A percentile compares a stretch with the other conserved stretches of the same genome.
Evolutionary conservation across 1,140 invertebrate genomes (phyloP).

Genomic region (Pentalonia nigronervosa): DNA sequence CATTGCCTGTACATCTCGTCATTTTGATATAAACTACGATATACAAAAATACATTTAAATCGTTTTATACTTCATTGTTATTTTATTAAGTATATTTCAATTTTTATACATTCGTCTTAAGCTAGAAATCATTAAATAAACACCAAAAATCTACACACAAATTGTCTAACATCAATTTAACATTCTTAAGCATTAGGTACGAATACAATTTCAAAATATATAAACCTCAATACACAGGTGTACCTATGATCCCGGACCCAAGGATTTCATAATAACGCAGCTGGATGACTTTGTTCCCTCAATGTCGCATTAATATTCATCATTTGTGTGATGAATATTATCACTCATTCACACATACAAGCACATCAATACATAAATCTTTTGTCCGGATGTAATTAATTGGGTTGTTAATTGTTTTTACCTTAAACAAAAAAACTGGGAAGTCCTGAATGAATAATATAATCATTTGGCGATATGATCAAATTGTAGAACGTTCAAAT

Average conservation of each 20-base stretch:
- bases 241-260: constrained; percentile 11
- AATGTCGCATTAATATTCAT: constrained; percentile 54
- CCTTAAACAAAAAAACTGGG: constrained; percentile 45
- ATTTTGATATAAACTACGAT: background rate
- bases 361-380: constrained; percentile 42
- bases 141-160: background rate
- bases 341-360: background rate
- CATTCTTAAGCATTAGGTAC: background rate
- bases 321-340: background rate
- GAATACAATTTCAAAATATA: background rate
- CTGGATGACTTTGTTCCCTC: constrained; percentile 42
- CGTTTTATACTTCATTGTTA: background rate
- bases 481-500: constrained; percentile 25
- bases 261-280: constrained; percentile 49
- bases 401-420: constrained; percentile 54
- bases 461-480: constrained; percentile 43
- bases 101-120: background rate
- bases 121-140: background rate
- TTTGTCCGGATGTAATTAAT: constrained; percentile 55
- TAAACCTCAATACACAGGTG: constrained; percentile 16
- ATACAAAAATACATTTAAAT: background rate
- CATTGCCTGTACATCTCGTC: background rate
- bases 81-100: background rate
- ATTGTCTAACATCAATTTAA: background rate
- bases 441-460: constrained; percentile 42